Percentiles rank a stretch among this genome's conserved stretches.
phyloP scores from a whole-genome alignment of 2,888 invertebrate species.

The Ichneumoninae sp. region DNA sequence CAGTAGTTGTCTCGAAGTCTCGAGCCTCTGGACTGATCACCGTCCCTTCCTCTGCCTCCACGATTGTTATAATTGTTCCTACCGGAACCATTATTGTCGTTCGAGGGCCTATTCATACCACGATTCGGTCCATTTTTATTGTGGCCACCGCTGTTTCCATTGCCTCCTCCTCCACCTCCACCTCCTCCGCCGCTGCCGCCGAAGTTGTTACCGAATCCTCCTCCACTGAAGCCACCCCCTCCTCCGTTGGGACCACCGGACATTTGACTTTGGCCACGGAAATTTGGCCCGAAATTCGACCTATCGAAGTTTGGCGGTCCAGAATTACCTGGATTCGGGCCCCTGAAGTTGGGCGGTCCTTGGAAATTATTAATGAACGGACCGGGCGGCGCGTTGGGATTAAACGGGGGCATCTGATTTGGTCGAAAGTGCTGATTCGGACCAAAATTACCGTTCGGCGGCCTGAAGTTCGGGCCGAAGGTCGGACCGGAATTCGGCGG shows the following conservation, averaged over 20 bases:
- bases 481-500: conserved; percentile 74
- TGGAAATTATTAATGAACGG: conserved; percentile 77
- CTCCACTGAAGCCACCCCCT: conserved; percentile 45
- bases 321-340: conserved; percentile 74
- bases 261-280: conserved; percentile 75
- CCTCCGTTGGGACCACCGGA: conserved; percentile 69
- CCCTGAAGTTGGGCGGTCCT: conserved; percentile 79
- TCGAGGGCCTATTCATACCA: conserved; percentile 74
- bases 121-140: conserved; percentile 78
- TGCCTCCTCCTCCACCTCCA: conserved; percentile 64
- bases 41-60: conserved; percentile 77
- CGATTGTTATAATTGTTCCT: conserved; percentile 76
- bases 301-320: conserved; percentile 79
- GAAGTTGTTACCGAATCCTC: conserved; percentile 72
- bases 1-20: conserved; percentile 79
- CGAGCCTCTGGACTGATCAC: conserved; percentile 75
- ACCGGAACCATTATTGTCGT: conserved; percentile 74
- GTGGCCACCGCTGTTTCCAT: conserved; percentile 62
- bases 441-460: conserved; percentile 80
- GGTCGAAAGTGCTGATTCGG: conserved; percentile 80
- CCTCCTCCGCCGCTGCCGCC: conserved; percentile 63
- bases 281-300: conserved; percentile 77
- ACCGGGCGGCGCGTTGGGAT: conserved; percentile 72
- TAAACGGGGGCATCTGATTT: conserved; percentile 78
- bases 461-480: conserved; percentile 75